Evolutionary conservation across 2,888 invertebrate genomes (phyloP).

Genomic region (Sacculina carcini): DNA sequence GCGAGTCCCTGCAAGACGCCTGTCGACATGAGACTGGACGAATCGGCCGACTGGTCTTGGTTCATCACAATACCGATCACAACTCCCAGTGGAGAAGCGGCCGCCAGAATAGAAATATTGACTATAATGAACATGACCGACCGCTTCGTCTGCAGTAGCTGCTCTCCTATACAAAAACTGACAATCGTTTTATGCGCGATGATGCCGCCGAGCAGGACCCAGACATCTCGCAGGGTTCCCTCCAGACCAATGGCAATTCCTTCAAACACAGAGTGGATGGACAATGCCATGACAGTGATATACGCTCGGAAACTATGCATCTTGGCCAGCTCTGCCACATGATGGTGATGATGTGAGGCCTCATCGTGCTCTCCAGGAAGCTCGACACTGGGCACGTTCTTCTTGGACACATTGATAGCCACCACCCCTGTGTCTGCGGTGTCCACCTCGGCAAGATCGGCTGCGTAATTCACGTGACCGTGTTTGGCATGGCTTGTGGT

Average conservation of each 20-base stretch:
- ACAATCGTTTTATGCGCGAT: conserved; percentile 62
- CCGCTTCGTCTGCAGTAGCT: conserved; percentile 37
- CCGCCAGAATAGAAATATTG: conserved; percentile 33
- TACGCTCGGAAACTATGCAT: conserved; percentile 30
- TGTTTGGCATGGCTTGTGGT: no score
- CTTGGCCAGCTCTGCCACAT: no score
- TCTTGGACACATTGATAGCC: no score
- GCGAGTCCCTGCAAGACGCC: conserved; percentile 45
- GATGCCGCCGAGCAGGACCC: conserved; percentile 59
- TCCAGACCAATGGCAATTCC: conserved; percentile 57
- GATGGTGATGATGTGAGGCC: no score
- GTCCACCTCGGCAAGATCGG: no score
- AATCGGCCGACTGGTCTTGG: conserved; percentile 15
- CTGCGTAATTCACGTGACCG: no score
- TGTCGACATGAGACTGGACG: conserved; percentile 10
- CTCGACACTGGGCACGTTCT: no score
- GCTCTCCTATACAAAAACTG: conserved; percentile 64
- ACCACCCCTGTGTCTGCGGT: no score
- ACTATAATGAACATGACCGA: conserved; percentile 22
- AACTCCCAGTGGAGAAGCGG: conserved; percentile 40
- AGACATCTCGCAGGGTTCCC: conserved; percentile 35
- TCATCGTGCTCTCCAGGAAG: no score
- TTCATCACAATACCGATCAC: conserved; percentile 31
- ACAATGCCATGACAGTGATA: conserved; percentile 51
- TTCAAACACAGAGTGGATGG: conserved; percentile 63